A percentile compares a stretch with the other conserved stretches of the same genome.
Evolutionary conservation across 2,113 vertebrate genomes (phyloP).

Genomic region (Agapornis roseicollis): DNA sequence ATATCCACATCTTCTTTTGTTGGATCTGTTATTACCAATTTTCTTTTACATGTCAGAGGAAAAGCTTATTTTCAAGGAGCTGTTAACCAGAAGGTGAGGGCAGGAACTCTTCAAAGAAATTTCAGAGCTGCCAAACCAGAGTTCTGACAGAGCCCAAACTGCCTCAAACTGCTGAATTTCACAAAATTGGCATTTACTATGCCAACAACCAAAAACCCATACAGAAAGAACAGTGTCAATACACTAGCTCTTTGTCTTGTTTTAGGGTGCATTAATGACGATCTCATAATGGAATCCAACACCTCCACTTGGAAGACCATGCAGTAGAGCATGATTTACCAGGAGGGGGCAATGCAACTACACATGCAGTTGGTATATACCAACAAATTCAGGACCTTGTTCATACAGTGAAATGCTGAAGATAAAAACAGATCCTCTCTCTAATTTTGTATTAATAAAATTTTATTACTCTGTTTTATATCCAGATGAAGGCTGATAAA

Average conservation of each 20-base stretch:
- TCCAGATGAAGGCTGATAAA: neutral
- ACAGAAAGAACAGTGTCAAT: neutral
- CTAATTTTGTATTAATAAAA: neutral
- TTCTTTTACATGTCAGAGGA: neutral
- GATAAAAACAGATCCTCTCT: neutral
- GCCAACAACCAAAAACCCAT: neutral
- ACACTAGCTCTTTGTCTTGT: neutral
- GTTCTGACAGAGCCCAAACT: neutral
- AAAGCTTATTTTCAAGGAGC: neutral
- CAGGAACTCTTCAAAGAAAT: neutral
- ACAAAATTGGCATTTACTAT: neutral
- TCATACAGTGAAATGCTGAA: neutral
- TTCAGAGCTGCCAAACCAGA: neutral
- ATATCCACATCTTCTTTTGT: neutral
- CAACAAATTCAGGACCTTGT: neutral
- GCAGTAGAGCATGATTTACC: neutral
- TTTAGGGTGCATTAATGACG: neutral
- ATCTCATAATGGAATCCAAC: neutral
- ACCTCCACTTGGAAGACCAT: neutral
- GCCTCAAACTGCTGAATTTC: neutral
- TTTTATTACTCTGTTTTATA: neutral
- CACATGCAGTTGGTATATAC: neutral
- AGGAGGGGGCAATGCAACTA: constrained; percentile 64
- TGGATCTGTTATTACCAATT: neutral
- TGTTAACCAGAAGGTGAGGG: neutral